Evolutionary conservation across 2,888 invertebrate species (phyloP).

Genomic region (Idaea straminata): DNA sequence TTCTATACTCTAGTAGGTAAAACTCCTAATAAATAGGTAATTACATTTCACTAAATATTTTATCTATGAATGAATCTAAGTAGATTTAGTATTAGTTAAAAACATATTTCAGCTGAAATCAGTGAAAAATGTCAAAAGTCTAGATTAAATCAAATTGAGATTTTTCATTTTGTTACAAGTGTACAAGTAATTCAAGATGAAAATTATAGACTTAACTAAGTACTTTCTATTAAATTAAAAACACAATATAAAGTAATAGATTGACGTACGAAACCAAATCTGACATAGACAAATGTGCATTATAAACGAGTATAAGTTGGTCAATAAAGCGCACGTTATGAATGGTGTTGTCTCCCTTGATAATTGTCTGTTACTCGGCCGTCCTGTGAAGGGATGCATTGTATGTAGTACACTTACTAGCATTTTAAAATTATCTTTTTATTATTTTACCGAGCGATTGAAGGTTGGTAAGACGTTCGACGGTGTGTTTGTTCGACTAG

Average conservation of each 20-base stretch:
- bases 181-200: no score
- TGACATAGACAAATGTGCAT: slow-evolving; percentile 26
- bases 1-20: no score
- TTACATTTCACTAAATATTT: no score
- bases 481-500: no score
- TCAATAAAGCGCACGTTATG: slow-evolving; percentile 20
- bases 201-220: background rate
- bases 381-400: background rate
- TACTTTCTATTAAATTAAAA: background rate
- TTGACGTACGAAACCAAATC: slow-evolving; percentile 14
- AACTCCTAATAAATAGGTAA: no score
- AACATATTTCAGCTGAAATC: no score
- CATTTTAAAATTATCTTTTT: background rate
- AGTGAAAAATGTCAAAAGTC: no score
- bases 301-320: slow-evolving; percentile 9
- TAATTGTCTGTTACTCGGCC: background rate
- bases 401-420: background rate
- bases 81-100: no score
- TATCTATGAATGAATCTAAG: no score
- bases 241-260: slow-evolving; percentile 17
- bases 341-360: slow-evolving; percentile 6
- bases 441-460: background rate
- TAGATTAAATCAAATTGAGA: no score
- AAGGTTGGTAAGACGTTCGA: no score
- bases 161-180: no score